phyloP scores from a whole-genome alignment of 2,888 invertebrate genomes.

The Tryphoninae sp. region DNA sequence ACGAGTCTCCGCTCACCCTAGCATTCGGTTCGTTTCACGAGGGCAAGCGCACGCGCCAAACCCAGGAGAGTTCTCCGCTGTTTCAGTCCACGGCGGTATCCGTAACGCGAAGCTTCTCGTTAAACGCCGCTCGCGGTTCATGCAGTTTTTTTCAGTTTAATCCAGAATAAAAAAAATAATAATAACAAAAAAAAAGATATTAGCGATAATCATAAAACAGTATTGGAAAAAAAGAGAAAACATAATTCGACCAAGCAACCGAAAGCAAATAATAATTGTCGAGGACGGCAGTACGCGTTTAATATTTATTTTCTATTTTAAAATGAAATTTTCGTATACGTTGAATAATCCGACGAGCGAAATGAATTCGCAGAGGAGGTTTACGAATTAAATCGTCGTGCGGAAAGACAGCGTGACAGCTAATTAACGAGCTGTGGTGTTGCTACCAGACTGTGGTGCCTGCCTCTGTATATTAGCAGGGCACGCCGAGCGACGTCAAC shows the following conservation, averaged over 20 bases:
- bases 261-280: too few relatives aligned
- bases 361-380: background rate
- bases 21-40: slow-evolving; percentile 28
- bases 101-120: slow-evolving; percentile 71
- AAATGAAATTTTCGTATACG: background rate
- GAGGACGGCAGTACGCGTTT: too few relatives aligned
- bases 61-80: slow-evolving; percentile 64
- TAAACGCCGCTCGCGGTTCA: background rate
- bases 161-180: background rate
- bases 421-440: background rate
- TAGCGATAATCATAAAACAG: too few relatives aligned
- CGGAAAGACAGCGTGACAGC: background rate
- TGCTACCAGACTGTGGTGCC: background rate
- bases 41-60: slow-evolving; percentile 71
- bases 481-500: slow-evolving; percentile 19
- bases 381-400: background rate
- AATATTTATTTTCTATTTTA: too few relatives aligned
- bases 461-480: slow-evolving; percentile 6
- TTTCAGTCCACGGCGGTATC: slow-evolving; percentile 72
- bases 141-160: background rate
- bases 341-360: background rate
- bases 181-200: background rate
- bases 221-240: too few relatives aligned
- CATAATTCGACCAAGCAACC: too few relatives aligned
- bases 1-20: slow-evolving; percentile 21